These are phyloP conservation scores for Calliopum simillimum DNA, from an alignment of 2,888 invertebrate genomes.

Conservation along the genomic window DNA sequence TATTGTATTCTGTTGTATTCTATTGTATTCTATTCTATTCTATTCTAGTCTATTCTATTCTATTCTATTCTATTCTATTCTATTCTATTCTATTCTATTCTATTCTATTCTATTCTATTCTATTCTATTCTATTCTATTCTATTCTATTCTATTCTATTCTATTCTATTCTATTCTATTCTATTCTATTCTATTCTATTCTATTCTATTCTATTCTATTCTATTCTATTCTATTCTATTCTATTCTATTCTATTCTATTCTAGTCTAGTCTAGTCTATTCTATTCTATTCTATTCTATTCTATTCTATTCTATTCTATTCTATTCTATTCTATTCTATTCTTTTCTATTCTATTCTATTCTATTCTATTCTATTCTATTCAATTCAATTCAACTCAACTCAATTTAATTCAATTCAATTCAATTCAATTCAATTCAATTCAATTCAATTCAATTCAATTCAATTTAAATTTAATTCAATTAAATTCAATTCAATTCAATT, in stretches of 20 bases:
- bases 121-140: slow-evolving; percentile 1
- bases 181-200: slow-evolving; percentile 12
- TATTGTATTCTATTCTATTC: too few species aligned
- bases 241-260: slow-evolving; percentile 4
- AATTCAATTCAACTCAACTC: not conserved
- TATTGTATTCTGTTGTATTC: too few species aligned
- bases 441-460: not conserved
- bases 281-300: slow-evolving; percentile 7
- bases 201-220: not conserved
- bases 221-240: slow-evolving; percentile 10
- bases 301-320: slow-evolving; percentile 11
- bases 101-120: slow-evolving; percentile 12
- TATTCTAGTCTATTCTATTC: slow-evolving; percentile 11
- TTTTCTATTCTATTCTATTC: slow-evolving; percentile 17
- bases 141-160: not conserved
- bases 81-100: slow-evolving; percentile 19
- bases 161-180: slow-evolving; percentile 2
- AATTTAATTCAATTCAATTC: not conserved
- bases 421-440: not conserved
- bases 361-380: not conserved
- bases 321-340: slow-evolving; percentile 15
- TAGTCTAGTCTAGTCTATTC: not conserved
- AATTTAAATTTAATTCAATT: not conserved
- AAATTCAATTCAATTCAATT: not conserved
- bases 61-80: slow-evolving; percentile 10